Conservation (phyloP, 2,888 invertebrate species). For the Acleris holmiana region DNA sequence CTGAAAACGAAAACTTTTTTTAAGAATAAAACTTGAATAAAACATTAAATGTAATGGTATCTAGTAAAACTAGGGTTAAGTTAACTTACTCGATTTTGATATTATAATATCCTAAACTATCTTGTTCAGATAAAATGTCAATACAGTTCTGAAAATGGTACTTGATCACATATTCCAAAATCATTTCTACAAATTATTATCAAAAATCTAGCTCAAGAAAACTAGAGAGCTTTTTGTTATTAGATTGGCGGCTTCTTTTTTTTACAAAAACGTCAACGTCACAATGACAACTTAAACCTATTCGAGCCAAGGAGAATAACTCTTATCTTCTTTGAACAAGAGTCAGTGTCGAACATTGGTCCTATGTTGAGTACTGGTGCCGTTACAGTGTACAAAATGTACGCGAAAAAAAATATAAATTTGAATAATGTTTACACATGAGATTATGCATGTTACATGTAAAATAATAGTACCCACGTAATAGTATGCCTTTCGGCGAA, state of each 20-base stretch:
- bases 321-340: no score
- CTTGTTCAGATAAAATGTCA: slow-evolving; percentile 84
- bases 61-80: not conserved
- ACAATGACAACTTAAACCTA: no score
- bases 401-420: no score
- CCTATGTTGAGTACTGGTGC: no score
- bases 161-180: slow-evolving; percentile 83
- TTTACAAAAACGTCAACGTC: no score
- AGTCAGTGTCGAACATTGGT: no score
- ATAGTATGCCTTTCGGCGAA: no score
- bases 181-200: slow-evolving; percentile 52
- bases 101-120: slow-evolving; percentile 86
- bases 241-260: not conserved
- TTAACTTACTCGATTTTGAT: slow-evolving; percentile 88
- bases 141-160: slow-evolving; percentile 86
- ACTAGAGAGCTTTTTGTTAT: not conserved
- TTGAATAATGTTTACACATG: no score
- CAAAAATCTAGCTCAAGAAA: no score
- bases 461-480: no score
- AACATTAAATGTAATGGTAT: not conserved
- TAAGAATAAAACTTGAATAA: not conserved
- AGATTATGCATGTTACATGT: no score
- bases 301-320: not conserved
- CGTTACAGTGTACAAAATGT: no score
- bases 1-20: slow-evolving; percentile 67